Base-by-base conservation (phyloP, 2,797 vertebrate genomes). In the Scomberomorus guttatus region DNA sequence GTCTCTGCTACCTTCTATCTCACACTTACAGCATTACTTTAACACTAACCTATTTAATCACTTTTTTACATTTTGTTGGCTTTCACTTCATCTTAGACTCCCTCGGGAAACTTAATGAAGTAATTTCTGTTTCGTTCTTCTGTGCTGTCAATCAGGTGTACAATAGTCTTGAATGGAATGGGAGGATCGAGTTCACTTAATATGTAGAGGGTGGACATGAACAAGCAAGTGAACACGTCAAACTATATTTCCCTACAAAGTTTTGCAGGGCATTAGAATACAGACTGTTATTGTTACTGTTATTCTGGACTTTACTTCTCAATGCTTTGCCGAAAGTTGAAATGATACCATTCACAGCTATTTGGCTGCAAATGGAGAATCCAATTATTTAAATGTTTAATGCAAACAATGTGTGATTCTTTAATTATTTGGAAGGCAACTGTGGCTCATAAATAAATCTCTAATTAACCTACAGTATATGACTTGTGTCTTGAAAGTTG, bases 81-180 rank as follows among this genome's bases (percentile, higher is more conserved):
- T 25, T 52, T 62, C 8, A 14, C 44, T 27, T 72, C 11, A 29
- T 54, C n/a, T 52, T 52, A 51, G 57, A 58, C 22, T 50, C 37
- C 20, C 27, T 13, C 6, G 12, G 15, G 11, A 69, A 72, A 51
- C 42, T 15, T 70, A 72, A 69, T 37, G 20, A 59, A 71, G 51
- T 54, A 3, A 0, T 29, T 46, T 9, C 34, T 22, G 8, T 64
- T 65, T 77, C 42, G 27, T 24, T 18, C 22, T 22, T 63, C 32
- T 67, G 52, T 39, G 60, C 72, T 51, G 57, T 68, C 69, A 71
- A 0, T 77, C 61, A 64, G 29, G n/a, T 3, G 5, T 18, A 22
- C 48, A 61, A 29, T 32, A 51, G 48, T 51, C 55, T 15, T 56
- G 62, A 56, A 29, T 73, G 55, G 32, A 52, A 42, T 9, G 2